A percentile compares a stretch with the other conserved stretches of the same genome.
Conservation (phyloP, 1,140 invertebrate species). For the Meloidogyne exigua region DNA sequence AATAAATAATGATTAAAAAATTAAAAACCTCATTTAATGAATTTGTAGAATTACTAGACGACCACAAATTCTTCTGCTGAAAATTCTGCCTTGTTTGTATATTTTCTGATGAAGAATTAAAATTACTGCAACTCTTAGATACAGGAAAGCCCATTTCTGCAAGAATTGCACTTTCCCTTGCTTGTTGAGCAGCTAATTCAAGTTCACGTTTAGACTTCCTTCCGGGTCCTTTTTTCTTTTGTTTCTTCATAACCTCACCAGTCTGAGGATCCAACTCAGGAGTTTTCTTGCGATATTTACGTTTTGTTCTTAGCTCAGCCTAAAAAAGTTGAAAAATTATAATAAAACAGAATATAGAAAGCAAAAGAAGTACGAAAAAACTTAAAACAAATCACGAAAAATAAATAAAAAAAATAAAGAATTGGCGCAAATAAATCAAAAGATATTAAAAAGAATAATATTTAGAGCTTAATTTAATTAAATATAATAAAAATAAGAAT, state of each 20-base stretch:
- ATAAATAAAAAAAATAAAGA: too few relatives aligned
- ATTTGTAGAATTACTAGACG: neutral
- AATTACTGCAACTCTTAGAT: neutral
- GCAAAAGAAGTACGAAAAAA: too few relatives aligned
- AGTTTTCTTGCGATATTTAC: constrained; percentile 33
- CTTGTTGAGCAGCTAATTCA: neutral
- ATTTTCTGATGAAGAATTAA: neutral
- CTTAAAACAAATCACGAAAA: too few relatives aligned
- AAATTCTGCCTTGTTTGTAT: neutral
- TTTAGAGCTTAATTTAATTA: too few relatives aligned
- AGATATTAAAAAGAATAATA: too few relatives aligned
- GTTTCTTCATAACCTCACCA: constrained; percentile 26
- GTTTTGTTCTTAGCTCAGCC: neutral
- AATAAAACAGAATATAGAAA: too few relatives aligned
- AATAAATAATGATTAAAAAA: neutral
- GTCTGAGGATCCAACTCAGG: constrained; percentile 34
- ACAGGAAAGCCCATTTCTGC: neutral
- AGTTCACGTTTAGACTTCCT: neutral
- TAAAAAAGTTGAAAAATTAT: neutral
- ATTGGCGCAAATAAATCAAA: too few relatives aligned
- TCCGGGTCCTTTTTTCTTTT: constrained; percentile 33
- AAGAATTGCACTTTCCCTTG: constrained; percentile 4
- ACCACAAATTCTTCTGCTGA: too few relatives aligned
- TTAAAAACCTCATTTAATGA: too few relatives aligned
- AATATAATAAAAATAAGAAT: too few relatives aligned